These are phyloP conservation scores for Ptilorrhoa leucosticta DNA, from an alignment of 2,113 vertebrate species.

Conservation along the genomic window DNA sequence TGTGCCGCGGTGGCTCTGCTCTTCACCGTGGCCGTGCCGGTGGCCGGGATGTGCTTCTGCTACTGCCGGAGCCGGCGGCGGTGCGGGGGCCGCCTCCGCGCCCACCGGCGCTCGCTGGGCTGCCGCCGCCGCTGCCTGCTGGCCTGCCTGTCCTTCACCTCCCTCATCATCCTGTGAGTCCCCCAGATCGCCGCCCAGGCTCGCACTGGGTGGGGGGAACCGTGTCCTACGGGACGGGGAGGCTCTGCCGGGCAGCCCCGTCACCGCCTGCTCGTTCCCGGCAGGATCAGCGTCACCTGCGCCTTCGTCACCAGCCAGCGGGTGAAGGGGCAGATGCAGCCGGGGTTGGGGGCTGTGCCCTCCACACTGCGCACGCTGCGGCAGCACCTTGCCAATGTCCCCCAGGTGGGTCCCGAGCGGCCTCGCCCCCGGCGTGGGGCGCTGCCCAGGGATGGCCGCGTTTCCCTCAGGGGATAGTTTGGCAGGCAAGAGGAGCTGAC, in stretches of 20 bases:
- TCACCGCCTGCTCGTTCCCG: neutral
- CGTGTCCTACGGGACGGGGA: fast-evolving
- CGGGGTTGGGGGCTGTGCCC: conserved; percentile 42
- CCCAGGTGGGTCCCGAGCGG: conserved; percentile 49
- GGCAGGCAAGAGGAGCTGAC: neutral
- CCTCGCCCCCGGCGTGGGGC: fast-evolving
- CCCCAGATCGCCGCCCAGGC: fast-evolving
- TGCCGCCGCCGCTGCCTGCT: conserved; percentile 62
- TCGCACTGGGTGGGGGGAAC: fast-evolving
- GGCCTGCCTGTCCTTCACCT: conserved; percentile 68
- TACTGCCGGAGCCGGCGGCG: conserved; percentile 57
- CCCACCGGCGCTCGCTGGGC: conserved; percentile 56
- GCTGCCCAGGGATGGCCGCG: fast-evolving
- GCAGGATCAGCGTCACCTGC: conserved; percentile 69
- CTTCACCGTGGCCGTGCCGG: conserved; percentile 69
- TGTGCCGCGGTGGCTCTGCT: conserved; percentile 68
- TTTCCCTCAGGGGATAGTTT: neutral
- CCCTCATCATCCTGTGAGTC: conserved; percentile 75
- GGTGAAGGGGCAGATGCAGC: conserved; percentile 60
- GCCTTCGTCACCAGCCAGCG: conserved; percentile 74
- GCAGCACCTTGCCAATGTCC: conserved; percentile 59
- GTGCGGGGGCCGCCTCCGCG: conserved; percentile 62
- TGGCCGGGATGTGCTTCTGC: conserved; percentile 68
- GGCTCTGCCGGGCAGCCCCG: neutral
- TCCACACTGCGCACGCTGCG: conserved; percentile 55